Conservation (phyloP, 2,797 vertebrate genomes). For the Delichon dasypus region DNA sequence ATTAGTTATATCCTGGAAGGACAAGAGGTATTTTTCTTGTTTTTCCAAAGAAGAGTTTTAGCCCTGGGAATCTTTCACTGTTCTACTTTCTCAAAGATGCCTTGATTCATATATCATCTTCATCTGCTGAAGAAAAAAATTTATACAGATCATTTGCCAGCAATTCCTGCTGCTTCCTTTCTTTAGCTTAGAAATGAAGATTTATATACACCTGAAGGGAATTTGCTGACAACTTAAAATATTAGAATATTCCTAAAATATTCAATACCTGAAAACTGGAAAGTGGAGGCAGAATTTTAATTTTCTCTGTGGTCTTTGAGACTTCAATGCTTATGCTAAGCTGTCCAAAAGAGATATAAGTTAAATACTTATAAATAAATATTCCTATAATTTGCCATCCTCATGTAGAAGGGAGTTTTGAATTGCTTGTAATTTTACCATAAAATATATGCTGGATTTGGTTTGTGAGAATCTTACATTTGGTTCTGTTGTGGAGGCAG, state of each 20-base stretch:
- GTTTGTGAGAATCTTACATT: background rate
- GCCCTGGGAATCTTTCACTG: background rate
- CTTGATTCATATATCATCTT: background rate
- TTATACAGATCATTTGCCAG: background rate
- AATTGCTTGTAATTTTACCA: background rate
- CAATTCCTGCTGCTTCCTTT: background rate
- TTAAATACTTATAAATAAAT: background rate
- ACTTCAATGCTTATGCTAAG: background rate
- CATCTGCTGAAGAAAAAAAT: slow-evolving; percentile 17
- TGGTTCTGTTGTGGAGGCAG: background rate
- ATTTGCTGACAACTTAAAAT: background rate
- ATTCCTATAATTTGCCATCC: background rate
- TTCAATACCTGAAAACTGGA: background rate
- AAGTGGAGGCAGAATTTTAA: background rate
- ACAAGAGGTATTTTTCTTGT: background rate
- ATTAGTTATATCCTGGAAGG: background rate
- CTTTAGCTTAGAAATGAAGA: slow-evolving; percentile 15
- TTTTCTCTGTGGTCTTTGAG: background rate
- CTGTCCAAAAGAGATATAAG: background rate
- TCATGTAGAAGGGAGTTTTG: background rate
- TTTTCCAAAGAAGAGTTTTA: slow-evolving; percentile 13
- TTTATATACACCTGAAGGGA: slow-evolving; percentile 14
- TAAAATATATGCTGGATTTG: background rate
- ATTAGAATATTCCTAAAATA: background rate
- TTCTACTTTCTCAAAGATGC: background rate